Conservation (phyloP, 2,113 vertebrate genomes). For the Rafetus swinhoei region DNA sequence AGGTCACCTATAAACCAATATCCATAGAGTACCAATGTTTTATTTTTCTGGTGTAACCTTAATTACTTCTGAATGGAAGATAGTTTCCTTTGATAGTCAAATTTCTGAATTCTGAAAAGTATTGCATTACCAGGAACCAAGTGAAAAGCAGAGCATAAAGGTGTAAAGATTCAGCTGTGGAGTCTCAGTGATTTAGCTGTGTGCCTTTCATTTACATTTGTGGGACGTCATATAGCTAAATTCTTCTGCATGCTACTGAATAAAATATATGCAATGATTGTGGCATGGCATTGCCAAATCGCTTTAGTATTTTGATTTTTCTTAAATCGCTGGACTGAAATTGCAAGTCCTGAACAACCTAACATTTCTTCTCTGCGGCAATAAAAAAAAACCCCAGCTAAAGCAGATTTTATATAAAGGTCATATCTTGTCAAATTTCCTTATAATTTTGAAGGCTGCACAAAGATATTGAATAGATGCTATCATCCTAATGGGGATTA, state of each 20-base stretch:
- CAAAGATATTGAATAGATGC: not conserved
- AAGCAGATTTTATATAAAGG: not conserved
- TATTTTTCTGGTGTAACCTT: not conserved
- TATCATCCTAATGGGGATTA: not conserved
- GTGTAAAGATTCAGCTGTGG: not conserved
- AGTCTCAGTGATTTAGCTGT: not conserved
- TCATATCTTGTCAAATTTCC: not conserved
- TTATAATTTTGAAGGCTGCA: not conserved
- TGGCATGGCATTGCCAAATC: not conserved
- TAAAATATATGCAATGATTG: not conserved
- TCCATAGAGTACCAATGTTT: not conserved
- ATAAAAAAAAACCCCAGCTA: rapidly evolving
- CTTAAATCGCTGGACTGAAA: not conserved
- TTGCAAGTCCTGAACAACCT: not conserved
- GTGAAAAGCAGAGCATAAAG: not conserved
- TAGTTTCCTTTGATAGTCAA: not conserved
- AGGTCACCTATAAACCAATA: not conserved
- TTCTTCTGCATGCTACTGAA: not conserved
- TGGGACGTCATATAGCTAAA: not conserved
- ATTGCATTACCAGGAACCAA: not conserved
- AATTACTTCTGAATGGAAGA: not conserved
- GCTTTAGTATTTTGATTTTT: not conserved
- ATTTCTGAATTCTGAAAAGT: not conserved
- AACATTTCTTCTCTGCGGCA: not conserved
- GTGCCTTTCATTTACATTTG: not conserved